Percentiles rank a stretch among this genome's conserved stretches.
Evolutionary conservation across 1,140 invertebrate genomes (phyloP).

Genomic region (Parasteatoda tepidariorum): DNA sequence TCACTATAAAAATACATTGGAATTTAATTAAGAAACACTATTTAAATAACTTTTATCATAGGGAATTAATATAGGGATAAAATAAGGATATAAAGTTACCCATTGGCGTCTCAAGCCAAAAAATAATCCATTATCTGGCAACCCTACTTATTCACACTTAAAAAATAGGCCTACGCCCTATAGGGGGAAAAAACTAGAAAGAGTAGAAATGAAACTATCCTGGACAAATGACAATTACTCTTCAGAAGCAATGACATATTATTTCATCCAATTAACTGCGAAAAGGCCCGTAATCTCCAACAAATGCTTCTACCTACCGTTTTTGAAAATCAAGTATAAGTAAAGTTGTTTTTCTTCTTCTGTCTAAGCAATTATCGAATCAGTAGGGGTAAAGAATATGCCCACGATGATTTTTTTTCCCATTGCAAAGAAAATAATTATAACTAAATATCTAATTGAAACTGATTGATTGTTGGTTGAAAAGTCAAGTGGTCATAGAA

Average conservation of each 20-base stretch:
- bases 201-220: background rate
- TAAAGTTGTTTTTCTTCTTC: constrained; percentile 45
- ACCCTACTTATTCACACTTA: constrained; percentile 15
- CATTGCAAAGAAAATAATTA: constrained; percentile 8
- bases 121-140: background rate
- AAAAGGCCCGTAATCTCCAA: constrained; percentile 55
- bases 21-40: too few species aligned
- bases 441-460: constrained; percentile 22
- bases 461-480: constrained; percentile 51
- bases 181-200: background rate
- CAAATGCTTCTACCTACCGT: constrained; percentile 57
- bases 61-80: too few species aligned
- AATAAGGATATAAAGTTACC: too few species aligned
- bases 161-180: constrained; percentile 35
- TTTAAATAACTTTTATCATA: too few species aligned
- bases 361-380: constrained; percentile 24
- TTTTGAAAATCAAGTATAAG: constrained; percentile 29
- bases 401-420: background rate
- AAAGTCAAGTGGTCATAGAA: constrained; percentile 21
- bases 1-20: too few species aligned
- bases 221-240: constrained; percentile 59
- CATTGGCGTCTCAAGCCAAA: too few species aligned
- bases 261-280: constrained; percentile 56
- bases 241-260: constrained; percentile 57
- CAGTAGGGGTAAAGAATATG: background rate